Conservation (phyloP, 2,888 invertebrate genomes). For the Petrolisthes cinctipes region DNA sequence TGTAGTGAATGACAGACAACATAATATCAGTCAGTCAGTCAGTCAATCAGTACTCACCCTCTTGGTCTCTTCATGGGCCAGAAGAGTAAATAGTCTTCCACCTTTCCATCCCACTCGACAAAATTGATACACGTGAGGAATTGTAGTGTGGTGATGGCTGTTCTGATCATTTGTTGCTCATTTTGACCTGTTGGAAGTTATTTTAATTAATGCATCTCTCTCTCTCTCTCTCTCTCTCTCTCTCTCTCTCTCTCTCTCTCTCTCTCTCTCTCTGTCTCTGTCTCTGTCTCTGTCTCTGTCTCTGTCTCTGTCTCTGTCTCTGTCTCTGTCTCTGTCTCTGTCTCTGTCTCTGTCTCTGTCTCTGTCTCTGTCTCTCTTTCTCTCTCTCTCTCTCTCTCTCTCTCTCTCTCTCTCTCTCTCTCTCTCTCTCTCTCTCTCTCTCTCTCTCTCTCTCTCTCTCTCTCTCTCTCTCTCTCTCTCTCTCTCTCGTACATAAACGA, state of each 20-base stretch:
- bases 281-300: no score
- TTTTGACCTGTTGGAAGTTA: slow-evolving; percentile 71
- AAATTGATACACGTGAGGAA: slow-evolving; percentile 78
- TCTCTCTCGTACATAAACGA: background rate
- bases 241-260: background rate
- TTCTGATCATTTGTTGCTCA: slow-evolving; percentile 75
- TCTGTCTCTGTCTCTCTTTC: background rate
- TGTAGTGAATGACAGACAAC: no score
- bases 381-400: background rate
- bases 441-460: slow-evolving; percentile 15
- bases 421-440: background rate
- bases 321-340: background rate
- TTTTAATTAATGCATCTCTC: background rate
- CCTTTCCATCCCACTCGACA: slow-evolving; percentile 77
- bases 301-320: no score
- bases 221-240: background rate
- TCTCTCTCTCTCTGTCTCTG: no score
- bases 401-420: background rate
- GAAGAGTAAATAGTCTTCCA: slow-evolving; percentile 77
- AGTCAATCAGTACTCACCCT: slow-evolving; percentile 68
- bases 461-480: background rate
- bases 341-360: background rate
- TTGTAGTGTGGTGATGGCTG: slow-evolving; percentile 76
- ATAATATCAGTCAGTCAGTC: background rate
- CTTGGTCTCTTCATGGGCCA: slow-evolving; percentile 78